phyloP scores from a whole-genome alignment of 1,140 invertebrate species.

The Trichonephila inaurata region DNA sequence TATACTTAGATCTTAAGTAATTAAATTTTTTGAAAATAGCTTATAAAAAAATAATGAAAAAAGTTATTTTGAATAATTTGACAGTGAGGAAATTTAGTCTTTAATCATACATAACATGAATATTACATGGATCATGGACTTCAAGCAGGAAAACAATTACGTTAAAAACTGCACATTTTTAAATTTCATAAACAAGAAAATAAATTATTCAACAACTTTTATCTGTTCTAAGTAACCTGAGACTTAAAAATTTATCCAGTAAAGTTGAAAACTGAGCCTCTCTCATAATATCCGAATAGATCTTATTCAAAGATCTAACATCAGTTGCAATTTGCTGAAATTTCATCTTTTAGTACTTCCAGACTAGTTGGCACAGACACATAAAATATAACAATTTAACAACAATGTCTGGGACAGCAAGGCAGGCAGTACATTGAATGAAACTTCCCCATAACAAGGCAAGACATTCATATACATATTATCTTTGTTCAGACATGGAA shows the following conservation, averaged over 20 bases:
- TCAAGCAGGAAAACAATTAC: too few species aligned
- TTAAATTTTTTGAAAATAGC: too few species aligned
- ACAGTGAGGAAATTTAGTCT: too few species aligned
- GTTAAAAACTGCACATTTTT: too few species aligned
- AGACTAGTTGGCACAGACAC: slow-evolving; percentile 74
- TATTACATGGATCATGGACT: too few species aligned
- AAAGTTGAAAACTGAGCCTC: slow-evolving; percentile 36
- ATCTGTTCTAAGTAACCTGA: slow-evolving; percentile 40
- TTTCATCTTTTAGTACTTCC: slow-evolving; percentile 43
- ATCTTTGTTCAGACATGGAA: slow-evolving; percentile 65
- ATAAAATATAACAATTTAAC: slow-evolving; percentile 73
- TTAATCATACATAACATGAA: too few species aligned
- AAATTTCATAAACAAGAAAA: too few species aligned
- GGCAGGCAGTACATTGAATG: slow-evolving; percentile 61
- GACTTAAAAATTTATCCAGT: neutral
- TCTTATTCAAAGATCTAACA: slow-evolving; percentile 48
- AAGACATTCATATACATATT: slow-evolving; percentile 47
- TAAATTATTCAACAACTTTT: neutral
- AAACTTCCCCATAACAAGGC: slow-evolving; percentile 44
- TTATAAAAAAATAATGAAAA: too few species aligned
- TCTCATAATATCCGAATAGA: slow-evolving; percentile 66
- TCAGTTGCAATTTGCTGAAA: neutral
- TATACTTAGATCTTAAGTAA: too few species aligned
- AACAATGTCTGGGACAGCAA: slow-evolving; percentile 72
- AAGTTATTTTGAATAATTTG: too few species aligned